A percentile compares a stretch with the other conserved stretches of the same genome.
Conservation (phyloP, 1,140 invertebrate genomes). For the Zelostemma sp. region DNA sequence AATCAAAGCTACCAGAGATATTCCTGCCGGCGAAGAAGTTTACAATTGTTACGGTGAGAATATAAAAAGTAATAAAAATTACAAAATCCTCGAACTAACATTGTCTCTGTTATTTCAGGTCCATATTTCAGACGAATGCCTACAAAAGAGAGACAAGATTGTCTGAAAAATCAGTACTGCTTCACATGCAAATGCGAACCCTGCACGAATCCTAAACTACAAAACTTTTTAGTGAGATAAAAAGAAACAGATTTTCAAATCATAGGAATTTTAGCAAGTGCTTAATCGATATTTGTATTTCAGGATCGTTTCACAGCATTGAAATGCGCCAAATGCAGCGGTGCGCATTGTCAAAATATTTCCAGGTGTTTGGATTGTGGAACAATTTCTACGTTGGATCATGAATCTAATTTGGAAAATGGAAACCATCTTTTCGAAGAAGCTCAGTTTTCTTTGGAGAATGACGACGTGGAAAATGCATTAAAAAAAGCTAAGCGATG, state of each 20-base stretch:
- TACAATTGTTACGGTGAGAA: conserved; percentile 81
- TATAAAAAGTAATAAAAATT: conserved; percentile 8
- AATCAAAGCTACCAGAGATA: conserved; percentile 72
- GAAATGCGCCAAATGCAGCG: conserved; percentile 59
- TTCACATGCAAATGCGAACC: conserved; percentile 78
- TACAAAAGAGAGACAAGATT: conserved; percentile 71
- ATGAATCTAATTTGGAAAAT: conserved; percentile 53
- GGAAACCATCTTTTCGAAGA: conserved; percentile 61
- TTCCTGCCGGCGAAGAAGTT: conserved; percentile 74
- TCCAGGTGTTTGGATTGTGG: conserved; percentile 57
- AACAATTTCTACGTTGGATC: conserved; percentile 38
- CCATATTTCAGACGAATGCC: conserved; percentile 76
- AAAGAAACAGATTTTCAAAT: background rate
- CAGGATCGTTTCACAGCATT: conserved; percentile 65
- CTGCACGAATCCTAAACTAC: conserved; percentile 70
- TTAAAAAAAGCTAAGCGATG: conserved; percentile 60
- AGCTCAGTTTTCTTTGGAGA: conserved; percentile 40
- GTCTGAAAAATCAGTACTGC: conserved; percentile 78
- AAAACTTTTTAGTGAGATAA: conserved; percentile 70
- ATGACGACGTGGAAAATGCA: conserved; percentile 42
- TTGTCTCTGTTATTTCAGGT: conserved; percentile 62
- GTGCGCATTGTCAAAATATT: conserved; percentile 44
- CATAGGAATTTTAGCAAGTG: background rate
- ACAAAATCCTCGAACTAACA: too few species aligned
- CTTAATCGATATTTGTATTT: conserved; percentile 24